Evolutionary conservation across 2,888 invertebrate species (phyloP).

Genomic region (Perizoma flavofasciatum): DNA sequence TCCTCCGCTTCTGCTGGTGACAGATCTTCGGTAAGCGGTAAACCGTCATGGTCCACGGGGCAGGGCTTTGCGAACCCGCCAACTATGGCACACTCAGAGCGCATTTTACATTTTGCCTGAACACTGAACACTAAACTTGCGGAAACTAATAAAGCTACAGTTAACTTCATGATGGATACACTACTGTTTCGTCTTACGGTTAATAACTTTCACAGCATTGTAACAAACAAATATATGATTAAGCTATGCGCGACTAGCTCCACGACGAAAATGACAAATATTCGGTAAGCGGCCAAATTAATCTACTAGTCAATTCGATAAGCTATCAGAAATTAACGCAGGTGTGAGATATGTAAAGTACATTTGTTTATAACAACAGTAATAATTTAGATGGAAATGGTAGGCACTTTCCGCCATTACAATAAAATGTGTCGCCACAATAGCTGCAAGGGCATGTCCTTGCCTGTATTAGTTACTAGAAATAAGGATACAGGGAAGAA

Average conservation of each 20-base stretch:
- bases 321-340: slow-evolving; percentile 64
- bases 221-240: slow-evolving; percentile 13
- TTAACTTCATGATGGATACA: slow-evolving; percentile 49
- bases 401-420: not conserved
- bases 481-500: too few relatives aligned
- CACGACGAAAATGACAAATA: slow-evolving; percentile 39
- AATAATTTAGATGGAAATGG: not conserved
- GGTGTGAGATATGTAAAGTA: slow-evolving; percentile 59
- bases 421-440: not conserved
- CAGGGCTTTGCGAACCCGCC: slow-evolving; percentile 58
- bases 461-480: too few relatives aligned
- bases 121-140: slow-evolving; percentile 53
- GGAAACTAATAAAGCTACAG: slow-evolving; percentile 41
- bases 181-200: not conserved
- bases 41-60: slow-evolving; percentile 49
- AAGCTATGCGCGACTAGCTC: slow-evolving; percentile 6
- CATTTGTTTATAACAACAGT: slow-evolving; percentile 29
- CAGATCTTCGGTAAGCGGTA: slow-evolving; percentile 54
- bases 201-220: slow-evolving; percentile 25
- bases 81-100: slow-evolving; percentile 56
- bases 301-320: slow-evolving; percentile 56
- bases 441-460: too few relatives aligned
- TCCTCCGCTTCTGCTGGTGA: slow-evolving; percentile 59
- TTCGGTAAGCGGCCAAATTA: slow-evolving; percentile 38
- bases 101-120: slow-evolving; percentile 60